Evolutionary conservation across 2,113 vertebrate species (phyloP).

Genomic region (Myanophis thanlyinensis): DNA sequence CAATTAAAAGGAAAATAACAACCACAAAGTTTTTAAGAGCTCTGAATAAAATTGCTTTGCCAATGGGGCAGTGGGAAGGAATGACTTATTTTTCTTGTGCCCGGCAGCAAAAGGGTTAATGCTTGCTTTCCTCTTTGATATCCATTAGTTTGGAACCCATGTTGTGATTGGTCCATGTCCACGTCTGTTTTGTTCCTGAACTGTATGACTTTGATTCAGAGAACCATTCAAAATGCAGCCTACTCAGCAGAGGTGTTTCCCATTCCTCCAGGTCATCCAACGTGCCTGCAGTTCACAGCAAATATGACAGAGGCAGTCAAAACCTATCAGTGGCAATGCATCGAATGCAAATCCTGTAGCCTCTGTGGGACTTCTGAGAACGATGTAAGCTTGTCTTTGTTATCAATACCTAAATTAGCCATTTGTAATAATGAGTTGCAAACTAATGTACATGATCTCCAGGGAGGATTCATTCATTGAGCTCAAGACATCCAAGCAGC

Average conservation of each 20-base stretch:
- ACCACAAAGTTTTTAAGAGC: slow-evolving; percentile 66
- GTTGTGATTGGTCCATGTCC: slow-evolving; percentile 71
- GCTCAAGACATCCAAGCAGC: neutral
- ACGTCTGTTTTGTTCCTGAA: slow-evolving; percentile 64
- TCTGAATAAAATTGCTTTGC: slow-evolving; percentile 65
- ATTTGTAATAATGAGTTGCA: neutral
- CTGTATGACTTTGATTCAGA: slow-evolving; percentile 40
- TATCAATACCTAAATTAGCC: neutral
- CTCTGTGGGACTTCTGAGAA: slow-evolving; percentile 98
- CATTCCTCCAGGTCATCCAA: slow-evolving; percentile 87
- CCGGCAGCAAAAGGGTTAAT: slow-evolving; percentile 68
- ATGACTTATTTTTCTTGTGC: slow-evolving; percentile 58
- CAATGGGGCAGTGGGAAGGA: slow-evolving; percentile 44
- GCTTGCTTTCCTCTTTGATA: slow-evolving; percentile 59
- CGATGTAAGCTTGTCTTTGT: slow-evolving; percentile 80
- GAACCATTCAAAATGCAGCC: neutral
- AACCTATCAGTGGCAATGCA: slow-evolving; percentile 99
- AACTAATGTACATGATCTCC: neutral
- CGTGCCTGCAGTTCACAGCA: slow-evolving; percentile 96
- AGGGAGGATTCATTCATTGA: neutral
- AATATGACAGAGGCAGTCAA: slow-evolving; percentile 97
- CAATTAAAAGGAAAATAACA: neutral
- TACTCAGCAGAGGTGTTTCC: slow-evolving; percentile 57
- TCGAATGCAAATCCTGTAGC: slow-evolving; percentile 99
- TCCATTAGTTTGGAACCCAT: slow-evolving; percentile 61